These are phyloP conservation scores for Pheucticus melanocephalus DNA, from an alignment of 2,113 vertebrate genomes.

Conservation along the genomic window DNA sequence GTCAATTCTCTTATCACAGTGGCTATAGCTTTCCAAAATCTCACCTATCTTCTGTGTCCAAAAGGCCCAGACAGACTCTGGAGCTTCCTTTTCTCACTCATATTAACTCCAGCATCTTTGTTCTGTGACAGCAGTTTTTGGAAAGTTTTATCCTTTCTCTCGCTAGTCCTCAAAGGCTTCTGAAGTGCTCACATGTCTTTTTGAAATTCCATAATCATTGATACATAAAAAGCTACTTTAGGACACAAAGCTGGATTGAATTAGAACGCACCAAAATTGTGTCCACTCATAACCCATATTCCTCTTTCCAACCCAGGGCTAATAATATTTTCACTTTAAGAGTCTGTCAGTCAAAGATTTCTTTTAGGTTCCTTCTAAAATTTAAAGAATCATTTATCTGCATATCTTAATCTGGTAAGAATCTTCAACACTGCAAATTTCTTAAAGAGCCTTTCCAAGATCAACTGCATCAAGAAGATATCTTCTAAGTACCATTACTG, in stretches of 20 bases:
- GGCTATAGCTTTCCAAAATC: neutral
- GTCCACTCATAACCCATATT: neutral
- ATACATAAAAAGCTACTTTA: neutral
- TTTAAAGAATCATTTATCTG: neutral
- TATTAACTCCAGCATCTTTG: neutral
- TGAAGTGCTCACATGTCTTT: neutral
- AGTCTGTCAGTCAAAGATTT: neutral
- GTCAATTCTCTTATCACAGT: neutral
- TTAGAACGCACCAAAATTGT: neutral
- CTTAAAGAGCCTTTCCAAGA: neutral
- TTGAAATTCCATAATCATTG: neutral
- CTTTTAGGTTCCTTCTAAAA: neutral
- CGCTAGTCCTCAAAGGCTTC: neutral
- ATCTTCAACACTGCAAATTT: neutral
- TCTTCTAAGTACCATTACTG: neutral
- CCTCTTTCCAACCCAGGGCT: neutral
- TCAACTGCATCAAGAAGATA: neutral
- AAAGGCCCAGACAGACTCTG: neutral
- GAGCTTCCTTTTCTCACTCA: neutral
- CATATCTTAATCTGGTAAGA: neutral
- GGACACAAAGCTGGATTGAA: neutral
- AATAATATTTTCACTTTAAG: neutral
- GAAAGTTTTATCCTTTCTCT: neutral
- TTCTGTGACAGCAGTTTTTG: neutral
- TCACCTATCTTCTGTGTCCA: neutral